Conservation (phyloP, 35 echinoderm and acorn worm genomes). For the Ophioderma brevispina region DNA sequence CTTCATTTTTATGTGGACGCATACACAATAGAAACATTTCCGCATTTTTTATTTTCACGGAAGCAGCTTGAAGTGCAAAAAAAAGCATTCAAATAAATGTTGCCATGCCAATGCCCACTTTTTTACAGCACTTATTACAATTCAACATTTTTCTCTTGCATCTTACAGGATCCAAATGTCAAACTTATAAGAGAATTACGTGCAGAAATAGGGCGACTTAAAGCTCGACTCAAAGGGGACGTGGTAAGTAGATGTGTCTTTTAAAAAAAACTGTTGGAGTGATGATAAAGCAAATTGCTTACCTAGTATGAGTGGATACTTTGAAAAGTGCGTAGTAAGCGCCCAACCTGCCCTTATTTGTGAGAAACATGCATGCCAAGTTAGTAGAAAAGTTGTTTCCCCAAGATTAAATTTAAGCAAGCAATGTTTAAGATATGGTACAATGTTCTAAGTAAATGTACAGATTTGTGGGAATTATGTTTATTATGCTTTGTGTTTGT, state of each 20-base stretch:
- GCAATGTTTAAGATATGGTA: not conserved
- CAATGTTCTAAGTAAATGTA: too few species aligned
- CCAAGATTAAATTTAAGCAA: not conserved
- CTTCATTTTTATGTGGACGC: too few species aligned
- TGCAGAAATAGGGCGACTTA: conserved; percentile 79
- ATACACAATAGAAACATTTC: too few species aligned
- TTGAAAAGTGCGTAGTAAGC: not conserved
- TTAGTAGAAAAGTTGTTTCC: not conserved
- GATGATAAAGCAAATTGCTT: not conserved
- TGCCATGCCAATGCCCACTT: too few species aligned
- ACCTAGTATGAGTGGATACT: not conserved
- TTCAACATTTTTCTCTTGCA: not conserved
- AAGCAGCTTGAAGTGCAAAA: too few species aligned
- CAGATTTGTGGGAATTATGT: too few species aligned
- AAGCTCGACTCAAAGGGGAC: conserved; percentile 63
- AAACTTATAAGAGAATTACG: conserved; percentile 83
- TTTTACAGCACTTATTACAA: too few species aligned
- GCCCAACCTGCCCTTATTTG: not conserved
- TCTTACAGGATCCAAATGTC: conserved; percentile 84
- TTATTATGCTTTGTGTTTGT: too few species aligned
- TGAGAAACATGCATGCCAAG: not conserved
- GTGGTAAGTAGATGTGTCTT: conserved; percentile 50
- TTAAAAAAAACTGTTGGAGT: not conserved
- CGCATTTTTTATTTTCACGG: too few species aligned
- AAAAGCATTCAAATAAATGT: too few species aligned